These are phyloP conservation scores for Sebastes cheni DNA, from an alignment of 2,797 vertebrate species.

Conservation along the genomic window DNA sequence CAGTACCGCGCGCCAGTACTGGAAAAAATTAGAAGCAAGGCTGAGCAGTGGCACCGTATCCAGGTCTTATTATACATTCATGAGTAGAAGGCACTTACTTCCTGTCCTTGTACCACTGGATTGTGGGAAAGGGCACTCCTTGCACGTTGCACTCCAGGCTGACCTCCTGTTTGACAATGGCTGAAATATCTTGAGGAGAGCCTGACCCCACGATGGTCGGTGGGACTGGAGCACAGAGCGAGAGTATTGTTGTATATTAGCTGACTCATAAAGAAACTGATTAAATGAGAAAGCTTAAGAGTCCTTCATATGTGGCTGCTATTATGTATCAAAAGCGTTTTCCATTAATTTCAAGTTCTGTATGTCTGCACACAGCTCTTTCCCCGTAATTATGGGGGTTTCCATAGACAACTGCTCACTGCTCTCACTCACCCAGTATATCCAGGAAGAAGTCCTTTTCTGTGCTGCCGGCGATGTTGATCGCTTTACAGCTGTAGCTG, in stretches of 20 bases:
- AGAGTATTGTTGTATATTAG: not conserved
- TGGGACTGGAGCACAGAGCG: constrained; percentile 82
- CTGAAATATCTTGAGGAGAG: constrained; percentile 80
- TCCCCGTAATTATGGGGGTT: not conserved
- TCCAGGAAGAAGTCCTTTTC: constrained; percentile 90
- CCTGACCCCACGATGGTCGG: constrained; percentile 83
- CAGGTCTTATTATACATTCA: too few relatives aligned
- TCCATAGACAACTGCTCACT: not conserved
- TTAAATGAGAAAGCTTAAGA: not conserved
- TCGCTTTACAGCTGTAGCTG: constrained; percentile 90
- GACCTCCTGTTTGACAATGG: constrained; percentile 85
- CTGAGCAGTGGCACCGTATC: too few relatives aligned
- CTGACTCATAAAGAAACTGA: not conserved
- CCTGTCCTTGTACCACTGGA: constrained; percentile 97
- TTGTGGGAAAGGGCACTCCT: constrained; percentile 88
- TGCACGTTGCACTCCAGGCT: constrained; percentile 89
- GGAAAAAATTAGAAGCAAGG: too few relatives aligned
- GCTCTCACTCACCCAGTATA: constrained; percentile 84
- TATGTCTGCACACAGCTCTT: not conserved
- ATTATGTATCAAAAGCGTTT: not conserved
- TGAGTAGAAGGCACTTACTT: constrained; percentile 84
- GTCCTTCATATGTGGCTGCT: not conserved
- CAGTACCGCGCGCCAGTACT: too few relatives aligned
- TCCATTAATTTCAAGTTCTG: not conserved
- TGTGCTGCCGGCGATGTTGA: constrained; percentile 90